Percentiles rank a stretch among this genome's conserved stretches.
These are phyloP conservation scores for Aphelenchoides besseyi DNA, from an alignment of 1,140 invertebrate genomes.

Conservation along the genomic window DNA sequence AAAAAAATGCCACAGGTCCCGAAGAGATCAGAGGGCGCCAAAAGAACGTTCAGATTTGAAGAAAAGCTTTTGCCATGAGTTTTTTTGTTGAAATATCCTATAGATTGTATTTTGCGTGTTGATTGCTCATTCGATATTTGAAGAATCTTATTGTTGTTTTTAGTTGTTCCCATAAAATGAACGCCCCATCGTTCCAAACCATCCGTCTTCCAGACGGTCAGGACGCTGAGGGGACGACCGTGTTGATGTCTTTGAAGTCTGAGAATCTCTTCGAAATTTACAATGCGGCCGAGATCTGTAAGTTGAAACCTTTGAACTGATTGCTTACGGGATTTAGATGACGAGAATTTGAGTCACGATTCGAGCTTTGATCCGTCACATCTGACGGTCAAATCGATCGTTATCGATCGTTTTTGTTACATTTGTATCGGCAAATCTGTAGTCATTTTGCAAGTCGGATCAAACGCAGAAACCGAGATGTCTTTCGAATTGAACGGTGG, in stretches of 20 bases:
- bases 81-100: no score
- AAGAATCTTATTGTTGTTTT: no score
- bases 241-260: not conserved
- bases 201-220: not conserved
- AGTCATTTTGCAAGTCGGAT: not conserved
- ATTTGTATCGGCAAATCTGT: not conserved
- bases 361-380: not conserved
- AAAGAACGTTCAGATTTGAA: no score
- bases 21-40: no score
- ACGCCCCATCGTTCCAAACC: not conserved
- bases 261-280: slow-evolving; percentile 8
- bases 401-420: not conserved
- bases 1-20: no score
- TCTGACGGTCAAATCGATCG: not conserved
- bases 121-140: no score
- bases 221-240: not conserved
- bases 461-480: not conserved
- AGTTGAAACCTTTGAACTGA: not conserved
- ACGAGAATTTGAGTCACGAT: not conserved
- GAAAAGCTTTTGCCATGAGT: no score
- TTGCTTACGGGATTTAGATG: not conserved
- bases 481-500: not conserved
- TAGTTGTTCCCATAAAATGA: not conserved
- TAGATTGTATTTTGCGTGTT: no score
- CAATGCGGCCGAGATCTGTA: slow-evolving; percentile 15